Base-by-base conservation (phyloP, 2,888 invertebrate species). In the Corythucha ciliata region DNA sequence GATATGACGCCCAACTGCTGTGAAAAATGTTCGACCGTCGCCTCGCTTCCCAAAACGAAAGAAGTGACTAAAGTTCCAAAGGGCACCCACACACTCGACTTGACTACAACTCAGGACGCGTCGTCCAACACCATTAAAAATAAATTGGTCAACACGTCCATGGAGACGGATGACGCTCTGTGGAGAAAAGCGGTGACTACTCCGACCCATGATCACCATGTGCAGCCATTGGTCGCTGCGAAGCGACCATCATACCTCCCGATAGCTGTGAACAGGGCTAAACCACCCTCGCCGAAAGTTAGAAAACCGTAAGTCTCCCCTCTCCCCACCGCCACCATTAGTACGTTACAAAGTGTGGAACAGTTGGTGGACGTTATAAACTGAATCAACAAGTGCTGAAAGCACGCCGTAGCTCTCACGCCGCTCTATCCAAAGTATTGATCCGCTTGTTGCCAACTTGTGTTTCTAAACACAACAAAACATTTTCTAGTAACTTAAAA, bases 1-100 rank as follows among this genome's bases (percentile, higher is more conserved):
- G 69, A 74, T 58, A 70, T 68, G 7, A 64, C 72, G n/a, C 73
- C 73, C 58, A 61, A 67, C 34, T 60, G 71, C 39, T 78, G 77
- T 62, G 70, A 70, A 40, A 74, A 72, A 64, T 76, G 75, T 61
- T 69, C 73, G 45, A 75, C 73, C 41, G 68, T 80, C 33, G 27
- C 20, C 16, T 39, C 29, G 4, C 27, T 14, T 14, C 21, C 39
- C 3, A 40, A 53, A 40, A 53, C 44, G 22, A 47, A 33, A 18
- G 45, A 33, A 12, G 22, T 14, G 6, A 44, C 37, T 22, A 49
- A 21, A 16, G 16, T 32, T n/a, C 34, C 54, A 8, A 55, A 51
- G 37, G 44, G 40, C n/a, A 55, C 58, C 18, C 57, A 58, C 33
- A 59, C 59, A 8, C 29, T 27, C 7, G 59, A 57, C 33, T 34